phyloP scores from a whole-genome alignment of 2,888 invertebrate species.

The Salticus scenicus region DNA sequence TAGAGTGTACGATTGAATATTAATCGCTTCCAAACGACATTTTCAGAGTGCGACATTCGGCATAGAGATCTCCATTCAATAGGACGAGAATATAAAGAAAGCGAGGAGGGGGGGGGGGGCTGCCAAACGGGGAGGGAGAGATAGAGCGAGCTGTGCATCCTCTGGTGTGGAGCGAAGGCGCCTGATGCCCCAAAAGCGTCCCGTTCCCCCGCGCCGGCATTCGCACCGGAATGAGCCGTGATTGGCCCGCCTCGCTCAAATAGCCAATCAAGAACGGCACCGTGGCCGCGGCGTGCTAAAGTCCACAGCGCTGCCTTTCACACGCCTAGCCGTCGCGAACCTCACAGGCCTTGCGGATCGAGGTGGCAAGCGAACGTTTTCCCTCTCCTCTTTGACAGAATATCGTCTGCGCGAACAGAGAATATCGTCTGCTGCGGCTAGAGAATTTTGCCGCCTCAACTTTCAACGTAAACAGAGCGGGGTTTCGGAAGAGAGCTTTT shows the following conservation, averaged over 20 bases:
- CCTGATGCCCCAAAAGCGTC: slow-evolving; percentile 37
- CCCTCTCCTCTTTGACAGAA: neutral
- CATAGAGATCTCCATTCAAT: slow-evolving; percentile 29
- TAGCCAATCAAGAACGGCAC: slow-evolving; percentile 70
- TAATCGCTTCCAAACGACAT: slow-evolving; percentile 14
- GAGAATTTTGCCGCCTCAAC: no score
- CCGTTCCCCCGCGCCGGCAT: slow-evolving; percentile 41
- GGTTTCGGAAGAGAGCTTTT: no score
- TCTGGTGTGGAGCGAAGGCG: slow-evolving; percentile 43
- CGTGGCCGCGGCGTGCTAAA: slow-evolving; percentile 42
- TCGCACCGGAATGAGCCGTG: slow-evolving; percentile 53
- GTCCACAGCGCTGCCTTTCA: slow-evolving; percentile 67
- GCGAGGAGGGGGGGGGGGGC: slow-evolving; percentile 1
- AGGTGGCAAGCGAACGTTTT: neutral
- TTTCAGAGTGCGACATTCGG: slow-evolving; percentile 32
- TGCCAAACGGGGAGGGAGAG: slow-evolving; percentile 17
- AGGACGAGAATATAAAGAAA: slow-evolving; percentile 20
- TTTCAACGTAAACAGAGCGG: no score
- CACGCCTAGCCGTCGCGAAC: slow-evolving; percentile 48
- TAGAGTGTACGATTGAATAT: neutral
- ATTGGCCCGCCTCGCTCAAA: slow-evolving; percentile 70
- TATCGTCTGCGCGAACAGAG: neutral
- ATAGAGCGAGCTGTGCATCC: neutral
- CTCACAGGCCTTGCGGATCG: slow-evolving; percentile 42
- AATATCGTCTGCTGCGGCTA: no score